A percentile compares a stretch with the other conserved stretches of the same genome.
phyloP scores from a whole-genome alignment of 2,113 vertebrate genomes.

The Callocephalon fimbriatum region DNA sequence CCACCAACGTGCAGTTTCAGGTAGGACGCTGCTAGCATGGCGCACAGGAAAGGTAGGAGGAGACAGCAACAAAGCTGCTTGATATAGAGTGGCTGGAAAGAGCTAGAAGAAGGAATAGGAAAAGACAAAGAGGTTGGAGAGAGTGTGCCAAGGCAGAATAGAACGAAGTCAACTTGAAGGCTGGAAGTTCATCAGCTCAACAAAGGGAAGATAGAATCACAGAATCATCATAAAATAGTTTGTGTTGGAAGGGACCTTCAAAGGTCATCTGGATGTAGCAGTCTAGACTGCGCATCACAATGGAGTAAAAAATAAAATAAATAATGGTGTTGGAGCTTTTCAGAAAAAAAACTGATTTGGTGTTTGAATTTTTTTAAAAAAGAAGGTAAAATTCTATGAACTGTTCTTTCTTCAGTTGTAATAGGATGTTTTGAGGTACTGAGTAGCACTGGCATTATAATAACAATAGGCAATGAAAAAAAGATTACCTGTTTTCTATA shows the following conservation, averaged over 20 bases:
- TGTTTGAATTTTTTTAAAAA: not conserved
- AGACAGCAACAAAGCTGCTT: not conserved
- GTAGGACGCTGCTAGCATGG: not conserved
- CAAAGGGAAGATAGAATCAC: not conserved
- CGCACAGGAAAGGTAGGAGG: not conserved
- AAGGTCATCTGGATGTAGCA: not conserved
- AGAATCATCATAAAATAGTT: not conserved
- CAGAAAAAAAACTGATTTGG: not conserved
- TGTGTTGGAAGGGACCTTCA: not conserved
- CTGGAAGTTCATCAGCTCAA: not conserved
- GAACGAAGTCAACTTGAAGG: not conserved
- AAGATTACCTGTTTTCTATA: not conserved
- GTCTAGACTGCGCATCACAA: not conserved
- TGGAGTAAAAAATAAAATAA: not conserved
- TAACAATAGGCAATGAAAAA: not conserved
- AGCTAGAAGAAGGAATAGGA: not conserved
- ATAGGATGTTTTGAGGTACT: not conserved
- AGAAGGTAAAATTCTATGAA: not conserved
- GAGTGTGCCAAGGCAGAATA: too few relatives aligned
- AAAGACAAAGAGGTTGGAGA: not conserved
- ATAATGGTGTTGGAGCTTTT: not conserved
- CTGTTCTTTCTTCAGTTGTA: not conserved
- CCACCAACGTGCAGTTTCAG: not conserved
- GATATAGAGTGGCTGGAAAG: not conserved
- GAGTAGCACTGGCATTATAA: not conserved